These are phyloP conservation scores for Drosophila busckii DNA, from an alignment of 1,140 invertebrate genomes.

Conservation along the genomic window DNA sequence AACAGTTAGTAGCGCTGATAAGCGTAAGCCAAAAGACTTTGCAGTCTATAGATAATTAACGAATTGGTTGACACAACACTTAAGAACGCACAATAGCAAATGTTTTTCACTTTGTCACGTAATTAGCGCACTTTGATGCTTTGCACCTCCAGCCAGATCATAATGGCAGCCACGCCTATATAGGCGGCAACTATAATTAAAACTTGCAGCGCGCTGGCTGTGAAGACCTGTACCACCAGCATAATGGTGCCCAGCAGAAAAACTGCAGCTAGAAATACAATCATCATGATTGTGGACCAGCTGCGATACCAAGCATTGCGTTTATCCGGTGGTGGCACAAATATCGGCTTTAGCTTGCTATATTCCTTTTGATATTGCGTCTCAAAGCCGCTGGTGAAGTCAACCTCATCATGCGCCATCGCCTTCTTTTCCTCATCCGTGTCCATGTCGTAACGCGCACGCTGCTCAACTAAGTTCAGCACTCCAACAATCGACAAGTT, in stretches of 20 bases:
- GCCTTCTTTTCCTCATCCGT: slow-evolving; percentile 46
- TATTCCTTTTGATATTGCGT: slow-evolving; percentile 69
- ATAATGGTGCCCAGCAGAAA: slow-evolving; percentile 51
- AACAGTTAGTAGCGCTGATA: too few relatives aligned
- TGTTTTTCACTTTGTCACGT: slow-evolving; percentile 29
- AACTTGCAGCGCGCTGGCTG: slow-evolving; percentile 44
- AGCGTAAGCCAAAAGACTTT: too few relatives aligned
- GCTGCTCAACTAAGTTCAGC: slow-evolving; percentile 33
- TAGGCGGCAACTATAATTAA: slow-evolving; percentile 46
- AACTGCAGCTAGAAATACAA: slow-evolving; percentile 45
- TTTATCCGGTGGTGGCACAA: slow-evolving; percentile 52
- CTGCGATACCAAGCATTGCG: slow-evolving; percentile 57
- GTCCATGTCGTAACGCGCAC: slow-evolving; percentile 56
- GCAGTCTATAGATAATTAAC: too few relatives aligned
- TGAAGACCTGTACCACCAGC: slow-evolving; percentile 53
- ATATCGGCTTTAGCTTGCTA: slow-evolving; percentile 46
- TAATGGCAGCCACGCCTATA: slow-evolving; percentile 41
- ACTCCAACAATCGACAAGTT: slow-evolving; percentile 12
- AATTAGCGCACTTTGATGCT: slow-evolving; percentile 61
- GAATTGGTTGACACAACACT: slow-evolving; percentile 55
- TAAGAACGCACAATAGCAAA: slow-evolving; percentile 8
- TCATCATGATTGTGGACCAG: slow-evolving; percentile 45
- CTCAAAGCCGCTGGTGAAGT: slow-evolving; percentile 72
- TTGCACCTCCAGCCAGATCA: slow-evolving; percentile 63
- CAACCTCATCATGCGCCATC: slow-evolving; percentile 53